These are phyloP conservation scores for Peromyscus leucopus DNA, from an alignment of 2,113 vertebrate species.

Conservation along the genomic window DNA sequence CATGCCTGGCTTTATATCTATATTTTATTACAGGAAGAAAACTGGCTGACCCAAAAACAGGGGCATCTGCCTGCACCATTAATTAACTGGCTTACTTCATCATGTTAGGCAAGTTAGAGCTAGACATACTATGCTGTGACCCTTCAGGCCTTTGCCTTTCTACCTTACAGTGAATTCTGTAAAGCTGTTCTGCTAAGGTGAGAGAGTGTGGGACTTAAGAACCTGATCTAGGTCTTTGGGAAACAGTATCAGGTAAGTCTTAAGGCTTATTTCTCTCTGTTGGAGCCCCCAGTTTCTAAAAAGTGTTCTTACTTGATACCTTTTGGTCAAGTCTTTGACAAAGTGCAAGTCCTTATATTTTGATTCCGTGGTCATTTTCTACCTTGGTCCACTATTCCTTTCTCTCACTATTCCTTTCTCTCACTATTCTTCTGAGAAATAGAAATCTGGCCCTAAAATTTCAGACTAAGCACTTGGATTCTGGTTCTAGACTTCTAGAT, in stretches of 20 bases:
- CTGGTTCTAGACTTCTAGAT: background rate
- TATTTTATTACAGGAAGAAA: background rate
- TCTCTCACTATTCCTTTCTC: slow-evolving; percentile 28
- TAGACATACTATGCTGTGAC: slow-evolving; percentile 21
- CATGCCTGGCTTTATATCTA: background rate
- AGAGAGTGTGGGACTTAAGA: background rate
- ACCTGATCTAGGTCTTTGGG: background rate
- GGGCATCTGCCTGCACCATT: slow-evolving; percentile 21
- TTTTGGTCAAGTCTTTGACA: background rate
- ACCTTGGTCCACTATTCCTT: background rate
- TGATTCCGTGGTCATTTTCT: background rate
- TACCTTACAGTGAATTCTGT: background rate
- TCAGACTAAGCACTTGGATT: slow-evolving; percentile 6
- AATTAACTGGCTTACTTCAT: background rate
- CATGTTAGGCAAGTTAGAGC: background rate
- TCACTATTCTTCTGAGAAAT: background rate
- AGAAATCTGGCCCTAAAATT: slow-evolving; percentile 14
- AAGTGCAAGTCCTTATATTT: background rate
- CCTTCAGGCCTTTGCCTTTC: background rate
- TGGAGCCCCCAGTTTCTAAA: slow-evolving; percentile 1
- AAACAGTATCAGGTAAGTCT: background rate
- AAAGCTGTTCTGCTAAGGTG: background rate
- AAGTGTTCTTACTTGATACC: background rate
- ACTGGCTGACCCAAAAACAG: slow-evolving; percentile 22
- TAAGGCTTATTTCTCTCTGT: background rate